These are phyloP conservation scores for Orussus abietinus DNA, from an alignment of 1,140 invertebrate species.

Conservation along the genomic window DNA sequence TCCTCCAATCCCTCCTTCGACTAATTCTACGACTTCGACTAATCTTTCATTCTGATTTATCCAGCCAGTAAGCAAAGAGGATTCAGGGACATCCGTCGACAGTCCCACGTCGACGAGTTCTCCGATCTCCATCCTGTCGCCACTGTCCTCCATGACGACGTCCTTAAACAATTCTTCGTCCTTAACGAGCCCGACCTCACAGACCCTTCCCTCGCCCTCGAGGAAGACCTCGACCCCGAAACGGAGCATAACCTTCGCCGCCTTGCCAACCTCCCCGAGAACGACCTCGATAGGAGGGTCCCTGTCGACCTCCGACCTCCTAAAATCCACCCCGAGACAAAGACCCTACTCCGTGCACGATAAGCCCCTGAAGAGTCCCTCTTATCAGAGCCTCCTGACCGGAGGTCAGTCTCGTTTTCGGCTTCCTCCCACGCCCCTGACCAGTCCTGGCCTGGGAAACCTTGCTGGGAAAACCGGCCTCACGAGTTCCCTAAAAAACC, in stretches of 20 bases:
- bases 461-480: slow-evolving; percentile 29
- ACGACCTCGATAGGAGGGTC: slow-evolving; percentile 10
- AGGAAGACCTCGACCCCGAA: slow-evolving; percentile 26
- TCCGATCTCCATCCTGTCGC: slow-evolving; percentile 17
- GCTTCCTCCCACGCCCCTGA: slow-evolving; percentile 46
- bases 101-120: slow-evolving; percentile 24
- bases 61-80: slow-evolving; percentile 36
- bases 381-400: slow-evolving; percentile 12
- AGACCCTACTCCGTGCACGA: slow-evolving; percentile 23
- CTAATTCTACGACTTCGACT: slow-evolving; percentile 30
- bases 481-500: slow-evolving; percentile 36
- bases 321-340: slow-evolving; percentile 14
- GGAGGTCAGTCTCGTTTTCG: slow-evolving; percentile 29
- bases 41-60: slow-evolving; percentile 29
- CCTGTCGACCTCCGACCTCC: slow-evolving; percentile 4
- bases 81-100: slow-evolving; percentile 42
- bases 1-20: no score
- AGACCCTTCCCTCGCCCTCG: slow-evolving; percentile 32
- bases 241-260: slow-evolving; percentile 37
- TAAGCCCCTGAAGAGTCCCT: slow-evolving; percentile 19
- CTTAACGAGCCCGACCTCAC: slow-evolving; percentile 15
- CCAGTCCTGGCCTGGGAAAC: slow-evolving; percentile 31
- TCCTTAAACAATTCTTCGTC: slow-evolving; percentile 27
- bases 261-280: slow-evolving; percentile 26
- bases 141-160: slow-evolving; percentile 19